Conservation (phyloP, 2,888 invertebrate genomes). For the Pemphredon lugubris region DNA sequence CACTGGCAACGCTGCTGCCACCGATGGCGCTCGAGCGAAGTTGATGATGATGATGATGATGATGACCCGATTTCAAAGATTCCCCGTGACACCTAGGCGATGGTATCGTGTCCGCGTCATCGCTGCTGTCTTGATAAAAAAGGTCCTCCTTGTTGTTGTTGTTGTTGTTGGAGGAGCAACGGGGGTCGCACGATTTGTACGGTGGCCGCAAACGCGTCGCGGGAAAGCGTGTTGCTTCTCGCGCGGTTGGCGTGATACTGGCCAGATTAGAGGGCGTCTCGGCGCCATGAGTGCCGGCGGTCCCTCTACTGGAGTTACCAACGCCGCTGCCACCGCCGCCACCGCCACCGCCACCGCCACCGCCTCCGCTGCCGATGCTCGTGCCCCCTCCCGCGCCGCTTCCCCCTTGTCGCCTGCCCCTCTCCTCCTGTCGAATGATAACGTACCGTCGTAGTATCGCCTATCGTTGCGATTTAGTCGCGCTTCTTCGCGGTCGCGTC, state of each 20-base stretch:
- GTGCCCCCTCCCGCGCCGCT: constrained; percentile 66
- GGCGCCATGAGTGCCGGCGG: constrained; percentile 69
- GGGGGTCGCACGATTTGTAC: constrained; percentile 65
- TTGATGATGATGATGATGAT: too few species aligned
- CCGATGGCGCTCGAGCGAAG: constrained; percentile 21
- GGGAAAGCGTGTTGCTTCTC: constrained; percentile 74
- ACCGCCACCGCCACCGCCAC: constrained; percentile 51
- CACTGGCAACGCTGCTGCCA: constrained; percentile 17
- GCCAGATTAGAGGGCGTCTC: constrained; percentile 78
- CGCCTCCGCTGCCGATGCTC: constrained; percentile 55
- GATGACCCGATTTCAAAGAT: constrained; percentile 33
- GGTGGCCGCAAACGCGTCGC: constrained; percentile 67
- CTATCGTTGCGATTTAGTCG: constrained; percentile 14
- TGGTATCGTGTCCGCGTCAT: constrained; percentile 47
- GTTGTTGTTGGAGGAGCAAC: constrained; percentile 25
- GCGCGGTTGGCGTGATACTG: constrained; percentile 80
- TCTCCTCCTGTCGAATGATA: constrained; percentile 66
- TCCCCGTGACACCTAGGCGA: constrained; percentile 42
- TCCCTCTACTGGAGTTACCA: constrained; percentile 69
- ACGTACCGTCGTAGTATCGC: constrained; percentile 47
- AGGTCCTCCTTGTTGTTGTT: constrained; percentile 60
- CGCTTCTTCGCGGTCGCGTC: neutral
- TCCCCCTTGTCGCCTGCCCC: constrained; percentile 71
- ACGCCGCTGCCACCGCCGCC: constrained; percentile 60
- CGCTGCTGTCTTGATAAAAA: constrained; percentile 35